Evolutionary conservation across 2,888 invertebrate species (phyloP).

Genomic region (Schrankia costaestrigalis): DNA sequence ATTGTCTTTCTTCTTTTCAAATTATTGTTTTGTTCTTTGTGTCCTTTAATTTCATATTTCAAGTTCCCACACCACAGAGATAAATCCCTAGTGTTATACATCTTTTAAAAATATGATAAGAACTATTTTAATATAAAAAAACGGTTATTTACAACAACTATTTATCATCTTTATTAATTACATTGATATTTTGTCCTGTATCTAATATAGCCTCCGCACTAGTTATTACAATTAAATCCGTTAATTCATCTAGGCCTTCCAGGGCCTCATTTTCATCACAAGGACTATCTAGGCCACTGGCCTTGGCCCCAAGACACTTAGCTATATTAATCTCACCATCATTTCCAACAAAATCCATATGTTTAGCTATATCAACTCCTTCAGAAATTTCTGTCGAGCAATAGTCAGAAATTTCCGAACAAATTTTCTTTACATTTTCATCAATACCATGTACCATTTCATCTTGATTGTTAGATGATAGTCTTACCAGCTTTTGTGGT

Average conservation of each 20-base stretch:
- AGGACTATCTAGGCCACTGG: slow-evolving; percentile 37
- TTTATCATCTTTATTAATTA: slow-evolving; percentile 12
- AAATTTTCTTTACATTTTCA: slow-evolving; percentile 61
- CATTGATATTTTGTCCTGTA: slow-evolving; percentile 42
- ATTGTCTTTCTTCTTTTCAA: too few species aligned
- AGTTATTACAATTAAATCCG: slow-evolving; percentile 66
- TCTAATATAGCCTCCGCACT: slow-evolving; percentile 69
- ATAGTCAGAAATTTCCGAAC: slow-evolving; percentile 61
- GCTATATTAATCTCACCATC: slow-evolving; percentile 27
- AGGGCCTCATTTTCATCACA: slow-evolving; percentile 18
- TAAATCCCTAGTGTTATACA: too few species aligned
- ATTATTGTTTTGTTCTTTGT: too few species aligned
- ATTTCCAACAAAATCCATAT: slow-evolving; percentile 17
- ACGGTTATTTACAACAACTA: slow-evolving; percentile 4
- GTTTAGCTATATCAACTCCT: slow-evolving; percentile 48
- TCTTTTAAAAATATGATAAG: too few species aligned
- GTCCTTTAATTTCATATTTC: too few species aligned
- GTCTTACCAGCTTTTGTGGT: slow-evolving; percentile 50
- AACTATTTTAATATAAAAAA: not conserved
- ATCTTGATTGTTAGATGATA: slow-evolving; percentile 67
- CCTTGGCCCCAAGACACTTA: slow-evolving; percentile 34
- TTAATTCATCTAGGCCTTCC: slow-evolving; percentile 52
- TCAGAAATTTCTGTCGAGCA: slow-evolving; percentile 45
- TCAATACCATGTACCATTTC: slow-evolving; percentile 41
- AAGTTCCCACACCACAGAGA: too few species aligned